Base-by-base conservation (phyloP, 64 coral and sea anemone species). In the Montipora capricornis region DNA sequence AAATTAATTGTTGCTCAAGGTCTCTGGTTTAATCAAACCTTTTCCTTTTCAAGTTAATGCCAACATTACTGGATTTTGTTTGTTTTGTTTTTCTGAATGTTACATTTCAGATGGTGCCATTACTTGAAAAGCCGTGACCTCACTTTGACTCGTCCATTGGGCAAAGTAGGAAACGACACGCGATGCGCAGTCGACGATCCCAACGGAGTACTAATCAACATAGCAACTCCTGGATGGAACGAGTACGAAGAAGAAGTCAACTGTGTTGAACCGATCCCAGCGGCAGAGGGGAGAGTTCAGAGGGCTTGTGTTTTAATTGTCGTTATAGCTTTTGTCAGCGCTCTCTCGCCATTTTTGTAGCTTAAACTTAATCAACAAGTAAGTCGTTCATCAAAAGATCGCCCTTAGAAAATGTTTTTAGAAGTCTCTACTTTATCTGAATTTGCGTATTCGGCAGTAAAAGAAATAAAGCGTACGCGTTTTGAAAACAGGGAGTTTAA, bases 141-240 rank as follows among this genome's bases (percentile, higher is more conserved):
- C 1, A 20, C 16, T 26, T 26, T 79, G 2, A 80, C n/a, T 49
- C 88, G 88, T 47, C 75, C 75, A 29, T 68, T 90, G 66, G 58
- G 47, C 44, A 47, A 20, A 58, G 64, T 90, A 44, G 88, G 88
- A 22, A 58, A 55, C 12, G 58, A 80, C 44, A 90, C 20, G 6
- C 53, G 88, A 3, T 90, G 88, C 60, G 88, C 74, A 47, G 76
- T 90, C 10, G 88, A 90, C 37, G 88, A 90, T 24, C 88, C 88
- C 11, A 90, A 90, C 44, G 59, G 88, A 26, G 88, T 90, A 24
- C 3, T 90, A 2, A 90, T 90, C 47, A 90, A 90, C 75, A 90
- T 90, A 9, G 88, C 88, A 20, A 90, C 77, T 14, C 88, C 88
- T 5, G 88, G 75, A 20, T 90, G 88, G 88, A 90, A 90, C 37